Evolutionary conservation across 2,888 invertebrate genomes (phyloP), one percentile per base, ranked within the genome.

Genomic region (Helobdella robusta): DNA sequence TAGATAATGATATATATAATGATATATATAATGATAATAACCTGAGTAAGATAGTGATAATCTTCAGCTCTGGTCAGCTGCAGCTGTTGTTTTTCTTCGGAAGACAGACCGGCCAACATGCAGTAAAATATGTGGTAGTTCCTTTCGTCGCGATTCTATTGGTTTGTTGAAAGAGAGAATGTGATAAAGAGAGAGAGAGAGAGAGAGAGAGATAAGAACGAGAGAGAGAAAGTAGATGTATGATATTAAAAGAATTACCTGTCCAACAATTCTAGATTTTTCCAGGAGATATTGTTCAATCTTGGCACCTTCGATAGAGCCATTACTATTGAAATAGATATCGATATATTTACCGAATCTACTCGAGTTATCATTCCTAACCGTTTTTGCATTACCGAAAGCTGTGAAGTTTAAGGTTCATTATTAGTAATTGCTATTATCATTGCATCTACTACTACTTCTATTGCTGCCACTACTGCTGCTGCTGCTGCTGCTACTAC

Each of bases 261-360:
- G 94, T 46, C 88, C 89, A 1, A 97, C 94, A 75, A 97, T 93
- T 72, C 97, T 85, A 58, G 95, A 95, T 80, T 98, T 98, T 80
- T 98, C 98, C 76, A 98, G 80, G 70, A 99, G 84, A 81, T 98
- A 99, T 78, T 98, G 97, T 80, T 98, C 95, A 76, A 98, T 98
- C 81, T 92, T 91, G 46, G 97, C 98, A 60, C 98, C 98, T 81
- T 97, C 97, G 70, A 99, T 98, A 1, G 92, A 91, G 15, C 98
- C 98, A 69, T 85, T 84, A 70, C 86, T 86, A 80, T 89, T 95
- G 81, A 98, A 99, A 79, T 95, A 93, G 72, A 98, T 95, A 79
- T 98, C 97, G 73, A 98, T 95, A 81, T 97, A 99, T 82, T 98
- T 99, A 70, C 98, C 98, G 79, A 99, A 99, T 70, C 95, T 84